A percentile compares a stretch with the other conserved stretches of the same genome.
phyloP scores from a whole-genome alignment of 2,888 invertebrate species.

The Harpagoxenus sublaevis region DNA sequence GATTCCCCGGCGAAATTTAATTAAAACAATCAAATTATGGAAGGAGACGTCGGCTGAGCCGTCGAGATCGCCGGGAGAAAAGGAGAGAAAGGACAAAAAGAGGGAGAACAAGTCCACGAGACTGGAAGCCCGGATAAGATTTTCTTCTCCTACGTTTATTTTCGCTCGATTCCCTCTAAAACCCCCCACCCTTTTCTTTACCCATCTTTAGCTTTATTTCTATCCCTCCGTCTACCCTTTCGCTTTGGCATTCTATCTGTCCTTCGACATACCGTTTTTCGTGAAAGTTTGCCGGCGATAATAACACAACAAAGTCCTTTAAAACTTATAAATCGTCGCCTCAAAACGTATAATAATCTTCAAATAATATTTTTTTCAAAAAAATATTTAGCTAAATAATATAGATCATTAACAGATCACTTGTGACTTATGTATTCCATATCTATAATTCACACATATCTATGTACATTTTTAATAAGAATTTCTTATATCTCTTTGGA shows the following conservation, averaged over 20 bases:
- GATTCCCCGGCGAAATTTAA: slow-evolving; percentile 86
- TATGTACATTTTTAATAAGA: not conserved
- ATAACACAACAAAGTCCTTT: slow-evolving; percentile 3
- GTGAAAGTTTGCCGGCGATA: not conserved
- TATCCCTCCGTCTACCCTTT: slow-evolving; percentile 25
- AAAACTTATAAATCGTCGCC: not conserved
- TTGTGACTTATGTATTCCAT: not conserved
- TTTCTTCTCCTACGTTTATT: slow-evolving; percentile 81
- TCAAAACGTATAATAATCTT: not conserved
- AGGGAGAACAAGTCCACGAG: slow-evolving; percentile 77
- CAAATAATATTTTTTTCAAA: not conserved
- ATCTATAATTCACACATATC: not conserved
- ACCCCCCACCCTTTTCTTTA: slow-evolving; percentile 56
- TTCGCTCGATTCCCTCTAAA: slow-evolving; percentile 73
- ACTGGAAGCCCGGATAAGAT: slow-evolving; percentile 82
- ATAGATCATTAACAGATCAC: not conserved
- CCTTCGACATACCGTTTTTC: slow-evolving; percentile 42
- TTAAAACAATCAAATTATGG: slow-evolving; percentile 87
- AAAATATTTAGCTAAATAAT: not conserved
- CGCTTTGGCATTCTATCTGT: slow-evolving; percentile 31
- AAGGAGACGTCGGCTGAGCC: slow-evolving; percentile 83
- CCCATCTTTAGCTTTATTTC: slow-evolving; percentile 35
- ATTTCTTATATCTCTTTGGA: not conserved
- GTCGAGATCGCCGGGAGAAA: slow-evolving; percentile 75
- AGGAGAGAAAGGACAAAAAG: slow-evolving; percentile 72